Evolutionary conservation across 2,113 vertebrate genomes (phyloP).

Genomic region (Panthera uncia): DNA sequence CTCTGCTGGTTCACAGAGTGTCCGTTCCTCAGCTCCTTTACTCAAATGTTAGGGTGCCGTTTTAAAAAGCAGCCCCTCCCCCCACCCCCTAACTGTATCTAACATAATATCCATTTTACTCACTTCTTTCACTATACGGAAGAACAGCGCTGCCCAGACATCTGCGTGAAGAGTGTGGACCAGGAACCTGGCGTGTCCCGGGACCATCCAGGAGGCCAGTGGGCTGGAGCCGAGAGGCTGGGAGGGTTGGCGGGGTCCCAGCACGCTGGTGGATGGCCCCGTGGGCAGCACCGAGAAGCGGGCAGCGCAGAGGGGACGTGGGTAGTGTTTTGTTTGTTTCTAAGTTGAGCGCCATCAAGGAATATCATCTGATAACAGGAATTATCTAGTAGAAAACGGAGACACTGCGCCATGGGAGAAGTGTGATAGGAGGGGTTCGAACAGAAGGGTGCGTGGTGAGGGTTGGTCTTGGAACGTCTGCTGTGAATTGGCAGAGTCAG

Average conservation of each 20-base stretch:
- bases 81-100: not conserved
- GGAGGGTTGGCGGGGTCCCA: not conserved
- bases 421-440: not conserved
- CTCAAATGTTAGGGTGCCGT: no score
- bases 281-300: not conserved
- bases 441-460: fast-evolving
- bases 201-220: not conserved
- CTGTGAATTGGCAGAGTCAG: not conserved
- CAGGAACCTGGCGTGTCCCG: not conserved
- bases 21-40: no score
- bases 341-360: not conserved
- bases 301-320: fast-evolving
- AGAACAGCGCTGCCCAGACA: not conserved
- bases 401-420: not conserved
- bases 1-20: no score
- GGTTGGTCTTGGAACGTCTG: not conserved
- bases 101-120: not conserved
- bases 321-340: not conserved
- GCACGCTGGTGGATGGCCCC: not conserved
- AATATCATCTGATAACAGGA: not conserved
- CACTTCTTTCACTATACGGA: not conserved
- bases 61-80: not conserved
- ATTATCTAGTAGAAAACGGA: not conserved
- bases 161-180: not conserved
- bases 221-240: not conserved